Evolutionary conservation across 2,797 vertebrate species (phyloP).

Genomic region (Oceanodroma leucorhoa): DNA sequence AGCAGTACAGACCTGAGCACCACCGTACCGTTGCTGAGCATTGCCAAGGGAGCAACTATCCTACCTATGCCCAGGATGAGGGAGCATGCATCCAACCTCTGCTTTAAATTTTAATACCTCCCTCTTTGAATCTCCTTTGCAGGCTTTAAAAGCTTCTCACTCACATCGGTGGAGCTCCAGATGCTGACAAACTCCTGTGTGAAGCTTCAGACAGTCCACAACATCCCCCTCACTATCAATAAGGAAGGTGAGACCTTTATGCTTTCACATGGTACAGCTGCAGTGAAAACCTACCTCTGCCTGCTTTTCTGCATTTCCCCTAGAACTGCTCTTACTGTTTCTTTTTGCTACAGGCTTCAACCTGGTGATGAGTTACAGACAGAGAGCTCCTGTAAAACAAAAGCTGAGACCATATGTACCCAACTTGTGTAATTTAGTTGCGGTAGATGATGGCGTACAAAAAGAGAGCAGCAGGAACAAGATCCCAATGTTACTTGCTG

Average conservation of each 20-base stretch:
- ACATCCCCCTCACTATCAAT: conserved; percentile 90
- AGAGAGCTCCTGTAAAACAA: not conserved
- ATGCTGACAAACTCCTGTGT: conserved; percentile 96
- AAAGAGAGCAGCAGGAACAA: not conserved
- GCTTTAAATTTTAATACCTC: not conserved
- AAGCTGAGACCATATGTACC: not conserved
- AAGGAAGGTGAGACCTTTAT: conserved; percentile 85
- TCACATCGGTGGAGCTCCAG: conserved; percentile 93
- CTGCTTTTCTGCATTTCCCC: not conserved
- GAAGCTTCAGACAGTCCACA: conserved; percentile 93
- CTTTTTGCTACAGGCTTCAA: not conserved
- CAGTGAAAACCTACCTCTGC: not conserved
- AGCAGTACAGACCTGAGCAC: not conserved
- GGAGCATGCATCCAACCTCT: not conserved
- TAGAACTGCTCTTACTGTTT: not conserved
- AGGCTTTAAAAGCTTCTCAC: conserved; percentile 93
- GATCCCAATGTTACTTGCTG: not conserved
- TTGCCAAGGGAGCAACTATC: not conserved
- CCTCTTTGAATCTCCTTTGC: not conserved
- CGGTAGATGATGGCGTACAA: not conserved
- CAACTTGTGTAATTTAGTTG: not conserved
- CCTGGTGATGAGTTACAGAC: not conserved
- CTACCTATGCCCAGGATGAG: not conserved
- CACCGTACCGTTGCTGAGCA: rapidly evolving
- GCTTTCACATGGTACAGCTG: not conserved